Conservation (phyloP, 2,888 invertebrate species). For the Diadromus collaris region DNA sequence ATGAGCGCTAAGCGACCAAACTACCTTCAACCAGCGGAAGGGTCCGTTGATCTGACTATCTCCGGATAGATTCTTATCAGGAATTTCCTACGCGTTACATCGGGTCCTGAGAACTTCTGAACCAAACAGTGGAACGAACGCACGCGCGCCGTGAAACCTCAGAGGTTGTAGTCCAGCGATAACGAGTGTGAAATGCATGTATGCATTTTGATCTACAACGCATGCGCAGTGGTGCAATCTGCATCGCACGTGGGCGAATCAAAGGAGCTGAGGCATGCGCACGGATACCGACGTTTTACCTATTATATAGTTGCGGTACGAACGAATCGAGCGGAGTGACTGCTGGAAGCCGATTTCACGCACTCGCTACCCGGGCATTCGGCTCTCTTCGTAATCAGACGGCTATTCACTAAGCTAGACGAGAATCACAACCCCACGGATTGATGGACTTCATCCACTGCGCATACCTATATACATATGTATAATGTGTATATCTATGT, state of each 20-base stretch:
- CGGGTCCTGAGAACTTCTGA: neutral
- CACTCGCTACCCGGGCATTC: conserved; percentile 9
- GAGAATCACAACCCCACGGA: conserved; percentile 19
- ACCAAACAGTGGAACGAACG: neutral
- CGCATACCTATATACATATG: neutral
- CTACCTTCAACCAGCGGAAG: neutral
- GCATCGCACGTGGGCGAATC: neutral
- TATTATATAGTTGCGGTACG: neutral
- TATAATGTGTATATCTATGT: neutral
- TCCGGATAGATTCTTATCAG: no score
- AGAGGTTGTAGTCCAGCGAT: neutral
- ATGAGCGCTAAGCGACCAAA: no score
- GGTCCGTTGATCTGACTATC: neutral
- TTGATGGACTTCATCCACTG: conserved; percentile 35
- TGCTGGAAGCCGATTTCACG: conserved; percentile 3
- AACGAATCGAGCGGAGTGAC: conserved; percentile 8
- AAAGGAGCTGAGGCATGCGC: neutral
- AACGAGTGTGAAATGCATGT: neutral
- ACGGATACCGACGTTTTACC: conserved; percentile 3
- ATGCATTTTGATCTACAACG: neutral
- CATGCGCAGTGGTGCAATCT: neutral
- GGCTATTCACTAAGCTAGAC: conserved; percentile 42
- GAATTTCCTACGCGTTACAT: neutral
- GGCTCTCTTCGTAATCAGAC: conserved; percentile 34
- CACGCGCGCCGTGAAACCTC: neutral